Base-by-base conservation (phyloP, 2,113 vertebrate species). In the Takifugu bimaculatus region DNA sequence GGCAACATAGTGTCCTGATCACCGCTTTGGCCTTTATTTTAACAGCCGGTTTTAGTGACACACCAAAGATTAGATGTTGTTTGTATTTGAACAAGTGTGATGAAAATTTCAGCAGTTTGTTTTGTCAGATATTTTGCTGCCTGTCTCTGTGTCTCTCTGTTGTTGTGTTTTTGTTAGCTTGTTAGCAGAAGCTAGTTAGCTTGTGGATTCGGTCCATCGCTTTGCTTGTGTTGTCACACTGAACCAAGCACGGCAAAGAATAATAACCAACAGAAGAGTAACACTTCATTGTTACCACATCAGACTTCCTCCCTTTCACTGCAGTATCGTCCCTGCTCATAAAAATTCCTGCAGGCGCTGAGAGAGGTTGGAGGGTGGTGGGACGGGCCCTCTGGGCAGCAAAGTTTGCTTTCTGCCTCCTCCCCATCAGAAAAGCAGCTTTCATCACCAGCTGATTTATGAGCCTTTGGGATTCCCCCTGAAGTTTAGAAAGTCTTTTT, bases 391-490 rank as follows among this genome's bases (percentile, higher is more conserved):
- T 79, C 32, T 65, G 68, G 79, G 66, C 72, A 65, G 56, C 76
- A 68, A 60, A 82, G 79, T 89, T 88, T 88, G 68, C 85, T 87
- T 81, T 89, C 48, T 79, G 79, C 82, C 79, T 87, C 83, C 81
- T 85, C 84, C 78, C 79, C 26, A 76, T 82, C 61, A 80, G 86
- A 86, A 88, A 87, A 84, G 78, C 83, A 91, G 88, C 89, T 90
- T 89, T 92, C 89, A 91, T 92, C 88, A 84, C 87, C 6, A 65
- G 57, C 64, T 90, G 90, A 91, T 92, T 91, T 91, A 91, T 87
- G 72, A 75, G 73, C 79, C 45, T 63, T 74, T 63, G 78, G 71
- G 76, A 80, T 86, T 75, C 87, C 75, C 79, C 77, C 72, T 45
- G 70, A 82, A 87, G 87, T 88, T 86, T 77, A 76, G 68, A 85